Evolutionary conservation across 2,888 invertebrate genomes (phyloP), one percentile per base, ranked within the genome.

Genomic region (Brenthis hecate): DNA sequence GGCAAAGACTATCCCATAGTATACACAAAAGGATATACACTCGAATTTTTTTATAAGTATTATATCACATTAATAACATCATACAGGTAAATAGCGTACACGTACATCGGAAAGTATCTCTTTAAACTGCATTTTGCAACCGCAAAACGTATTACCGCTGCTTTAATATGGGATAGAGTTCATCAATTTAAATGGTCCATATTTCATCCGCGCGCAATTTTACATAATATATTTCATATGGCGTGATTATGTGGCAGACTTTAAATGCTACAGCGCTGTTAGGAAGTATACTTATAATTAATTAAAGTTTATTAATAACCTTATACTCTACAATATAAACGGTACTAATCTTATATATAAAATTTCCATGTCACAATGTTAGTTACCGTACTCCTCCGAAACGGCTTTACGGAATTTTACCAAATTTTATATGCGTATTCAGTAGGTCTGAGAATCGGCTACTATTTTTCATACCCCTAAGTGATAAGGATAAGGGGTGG

Each of bases 111-210:
- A 23, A 43, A 53, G 14, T 43, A 62, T 53, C 36, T 61, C 58
- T 48, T 36, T 50, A 36, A 43, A 56, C 57, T 54, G 58, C 48
- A 69, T 69, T 53, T 56, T 56, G 50, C 55, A 50, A 53, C 65
- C 69, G 53, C 65, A 54, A 28, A 62, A 57, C 32, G 61, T 69
- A 65, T 69, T 66, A 65, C 56, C 36, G 56, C 69, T 51, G 69
- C 53, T 66, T 68, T 65, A 68, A 68, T 65, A 68, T 55, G 11
- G 57, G 58, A 68, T 60, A 58, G 58, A 11, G 64, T 58, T 60
- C 60, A 68, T 68, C 60, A 65, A 65, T 60, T 65, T 65, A 69
- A 69, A 69, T 65, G 28, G 65, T 56, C 65, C 60, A 65, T 60
- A 69, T 65, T 65, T 69, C 51, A 65, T 32, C 16, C 14, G 28